Conservation (phyloP, 2,113 vertebrate species). For the Leptodactylus fuscus region DNA sequence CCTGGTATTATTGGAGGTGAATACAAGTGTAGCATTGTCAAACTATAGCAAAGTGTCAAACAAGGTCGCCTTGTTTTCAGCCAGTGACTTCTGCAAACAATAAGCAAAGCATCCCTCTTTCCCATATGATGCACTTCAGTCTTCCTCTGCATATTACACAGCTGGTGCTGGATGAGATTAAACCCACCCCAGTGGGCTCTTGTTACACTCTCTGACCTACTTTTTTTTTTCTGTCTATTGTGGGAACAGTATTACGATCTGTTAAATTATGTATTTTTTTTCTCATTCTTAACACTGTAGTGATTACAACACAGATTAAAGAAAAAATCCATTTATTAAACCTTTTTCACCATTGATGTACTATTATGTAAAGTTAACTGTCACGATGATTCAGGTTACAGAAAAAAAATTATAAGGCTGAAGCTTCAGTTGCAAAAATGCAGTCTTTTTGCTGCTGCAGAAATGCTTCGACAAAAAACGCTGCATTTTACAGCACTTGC, state of each 20-base stretch:
- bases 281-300: neutral
- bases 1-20: constrained; percentile 9
- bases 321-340: too few relatives aligned
- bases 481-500: too few relatives aligned
- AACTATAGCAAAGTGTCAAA: neutral
- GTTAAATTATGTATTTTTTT: neutral
- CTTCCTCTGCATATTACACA: constrained; percentile 1
- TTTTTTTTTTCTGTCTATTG: neutral
- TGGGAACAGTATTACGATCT: neutral
- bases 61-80: neutral
- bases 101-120: neutral
- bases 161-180: constrained; percentile 23
- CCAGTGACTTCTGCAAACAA: constrained; percentile 16
- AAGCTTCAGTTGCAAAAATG: too few relatives aligned
- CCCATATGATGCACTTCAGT: neutral
- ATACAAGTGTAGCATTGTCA: neutral
- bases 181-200: constrained; percentile 16
- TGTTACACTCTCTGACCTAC: constrained; percentile 11
- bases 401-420: too few relatives aligned
- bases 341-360: too few relatives aligned
- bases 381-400: too few relatives aligned
- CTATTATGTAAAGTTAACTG: too few relatives aligned
- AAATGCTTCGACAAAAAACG: too few relatives aligned
- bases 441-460: too few relatives aligned
- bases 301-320: too few relatives aligned